Evolutionary conservation across 2,888 invertebrate species (phyloP).

Genomic region (Brachypalpus laphriformis): DNA sequence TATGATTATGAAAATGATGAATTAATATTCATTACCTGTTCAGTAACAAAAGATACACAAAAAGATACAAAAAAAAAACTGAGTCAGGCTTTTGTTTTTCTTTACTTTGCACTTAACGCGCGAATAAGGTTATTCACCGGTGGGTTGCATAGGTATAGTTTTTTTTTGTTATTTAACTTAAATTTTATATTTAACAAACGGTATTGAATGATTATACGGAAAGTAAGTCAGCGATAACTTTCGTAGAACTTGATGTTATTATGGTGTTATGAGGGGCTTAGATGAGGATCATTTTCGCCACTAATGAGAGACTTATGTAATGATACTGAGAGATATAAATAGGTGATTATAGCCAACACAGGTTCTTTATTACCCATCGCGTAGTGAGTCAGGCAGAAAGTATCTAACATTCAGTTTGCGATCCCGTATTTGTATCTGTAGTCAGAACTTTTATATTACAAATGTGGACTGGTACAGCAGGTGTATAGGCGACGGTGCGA

Average conservation of each 20-base stretch:
- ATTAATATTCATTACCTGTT: slow-evolving; percentile 47
- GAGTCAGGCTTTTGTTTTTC: background rate
- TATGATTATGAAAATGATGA: slow-evolving; percentile 45
- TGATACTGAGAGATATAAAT: slow-evolving; percentile 24
- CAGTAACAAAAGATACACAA: slow-evolving; percentile 5
- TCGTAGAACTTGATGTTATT: slow-evolving; percentile 31
- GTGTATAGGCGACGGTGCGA: slow-evolving; percentile 8
- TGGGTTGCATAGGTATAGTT: background rate
- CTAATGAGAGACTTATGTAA: slow-evolving; percentile 56
- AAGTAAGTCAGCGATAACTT: slow-evolving; percentile 1
- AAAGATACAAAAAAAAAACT: background rate
- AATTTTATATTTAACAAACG: background rate
- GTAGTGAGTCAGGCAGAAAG: background rate
- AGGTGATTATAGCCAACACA: slow-evolving; percentile 29
- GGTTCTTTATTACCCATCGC: slow-evolving; percentile 20
- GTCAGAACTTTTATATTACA: slow-evolving; percentile 43
- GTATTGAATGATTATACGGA: slow-evolving; percentile 29
- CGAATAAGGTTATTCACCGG: slow-evolving; percentile 41
- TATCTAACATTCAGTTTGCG: slow-evolving; percentile 15
- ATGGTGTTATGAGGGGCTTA: slow-evolving; percentile 9
- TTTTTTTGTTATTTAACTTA: slow-evolving; percentile 8
- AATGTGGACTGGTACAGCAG: slow-evolving; percentile 9
- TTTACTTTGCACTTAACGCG: background rate
- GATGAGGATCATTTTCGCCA: slow-evolving; percentile 27
- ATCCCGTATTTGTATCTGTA: slow-evolving; percentile 47